Conservation (phyloP, 2,113 vertebrate genomes). For the Fulica atra region DNA sequence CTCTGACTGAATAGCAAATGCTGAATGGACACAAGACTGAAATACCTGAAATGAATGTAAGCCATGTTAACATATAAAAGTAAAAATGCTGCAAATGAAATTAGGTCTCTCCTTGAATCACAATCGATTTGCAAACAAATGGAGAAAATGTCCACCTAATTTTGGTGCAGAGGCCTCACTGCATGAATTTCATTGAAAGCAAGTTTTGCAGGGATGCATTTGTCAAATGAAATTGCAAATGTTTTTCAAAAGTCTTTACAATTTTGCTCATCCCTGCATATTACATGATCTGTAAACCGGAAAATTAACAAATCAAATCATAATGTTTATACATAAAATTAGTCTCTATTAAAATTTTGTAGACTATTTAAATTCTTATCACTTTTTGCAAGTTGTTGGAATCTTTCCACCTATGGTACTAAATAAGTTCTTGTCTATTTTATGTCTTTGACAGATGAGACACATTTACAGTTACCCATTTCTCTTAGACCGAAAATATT, state of each 20-base stretch:
- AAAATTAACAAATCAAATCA: constrained; percentile 48
- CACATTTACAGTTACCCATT: constrained; percentile 3
- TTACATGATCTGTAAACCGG: constrained; percentile 36
- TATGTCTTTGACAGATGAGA: constrained; percentile 29
- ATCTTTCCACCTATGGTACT: not conserved
- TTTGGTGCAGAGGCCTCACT: not conserved
- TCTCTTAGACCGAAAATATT: constrained; percentile 52
- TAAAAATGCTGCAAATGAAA: constrained; percentile 24
- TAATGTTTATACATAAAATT: constrained; percentile 49
- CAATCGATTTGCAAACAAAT: constrained; percentile 52
- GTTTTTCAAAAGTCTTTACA: constrained; percentile 27
- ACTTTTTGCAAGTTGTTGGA: constrained; percentile 21
- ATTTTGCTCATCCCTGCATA: not conserved
- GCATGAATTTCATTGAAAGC: not conserved
- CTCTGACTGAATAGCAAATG: constrained; percentile 25
- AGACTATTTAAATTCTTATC: constrained; percentile 29
- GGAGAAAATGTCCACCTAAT: not conserved
- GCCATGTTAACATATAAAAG: constrained; percentile 29
- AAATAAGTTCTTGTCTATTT: constrained; percentile 6
- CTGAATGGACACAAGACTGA: constrained; percentile 15
- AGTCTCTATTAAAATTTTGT: constrained; percentile 39
- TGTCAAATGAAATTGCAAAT: constrained; percentile 32
- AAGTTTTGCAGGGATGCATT: not conserved
- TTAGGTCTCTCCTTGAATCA: not conserved
- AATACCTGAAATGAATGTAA: constrained; percentile 20